A percentile compares a stretch with the other conserved stretches of the same genome.
phyloP scores from a whole-genome alignment of 2,888 invertebrate species.

The Endotricha flammealis region DNA sequence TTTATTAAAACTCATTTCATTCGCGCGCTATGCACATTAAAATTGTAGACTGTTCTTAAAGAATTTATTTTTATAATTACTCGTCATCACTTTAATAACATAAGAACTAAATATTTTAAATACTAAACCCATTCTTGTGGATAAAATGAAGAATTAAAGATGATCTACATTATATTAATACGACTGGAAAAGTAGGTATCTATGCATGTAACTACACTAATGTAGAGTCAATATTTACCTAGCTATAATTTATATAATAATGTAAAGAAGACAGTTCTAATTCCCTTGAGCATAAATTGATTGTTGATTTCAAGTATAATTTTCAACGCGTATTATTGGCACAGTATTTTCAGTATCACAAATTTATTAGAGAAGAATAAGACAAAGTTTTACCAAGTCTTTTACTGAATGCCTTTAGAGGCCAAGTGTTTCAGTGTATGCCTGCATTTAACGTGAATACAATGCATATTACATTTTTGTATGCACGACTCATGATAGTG shows the following conservation, averaged over 20 bases:
- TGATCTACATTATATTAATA: no score
- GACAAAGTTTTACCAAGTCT: constrained; percentile 4
- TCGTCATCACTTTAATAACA: no score
- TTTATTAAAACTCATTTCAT: no score
- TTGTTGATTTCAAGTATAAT: background rate
- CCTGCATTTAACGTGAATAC: constrained; percentile 2
- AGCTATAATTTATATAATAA: background rate
- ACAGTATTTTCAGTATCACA: constrained; percentile 37
- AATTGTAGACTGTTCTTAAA: no score
- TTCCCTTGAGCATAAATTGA: background rate
- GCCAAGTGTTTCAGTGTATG: background rate
- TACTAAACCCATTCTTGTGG: no score
- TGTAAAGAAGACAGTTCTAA: background rate
- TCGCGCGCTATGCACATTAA: no score
- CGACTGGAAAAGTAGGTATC: no score
- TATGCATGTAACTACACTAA: background rate
- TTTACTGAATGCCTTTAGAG: constrained; percentile 2
- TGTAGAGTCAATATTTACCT: background rate
- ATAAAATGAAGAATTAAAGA: no score
- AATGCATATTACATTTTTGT: constrained; percentile 6
- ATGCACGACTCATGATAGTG: constrained; percentile 3
- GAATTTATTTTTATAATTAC: no score
- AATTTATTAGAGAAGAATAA: constrained; percentile 27
- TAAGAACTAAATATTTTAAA: no score
- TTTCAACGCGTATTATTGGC: constrained; percentile 30